Evolutionary conservation across 2,797 vertebrate species (phyloP).

Genomic region (Zalophus californianus): DNA sequence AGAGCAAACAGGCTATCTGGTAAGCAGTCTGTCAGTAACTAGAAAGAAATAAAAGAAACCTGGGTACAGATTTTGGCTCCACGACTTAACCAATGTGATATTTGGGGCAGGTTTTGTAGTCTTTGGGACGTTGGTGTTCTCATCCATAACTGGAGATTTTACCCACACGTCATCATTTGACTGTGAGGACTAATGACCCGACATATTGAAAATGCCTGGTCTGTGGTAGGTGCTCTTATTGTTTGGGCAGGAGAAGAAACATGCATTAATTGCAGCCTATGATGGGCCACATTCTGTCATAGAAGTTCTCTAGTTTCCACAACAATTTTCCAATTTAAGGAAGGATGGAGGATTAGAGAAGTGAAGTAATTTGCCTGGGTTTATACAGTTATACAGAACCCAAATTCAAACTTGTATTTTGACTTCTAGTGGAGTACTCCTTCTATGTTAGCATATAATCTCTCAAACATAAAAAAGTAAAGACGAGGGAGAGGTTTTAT

Average conservation of each 20-base stretch:
- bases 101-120: background rate
- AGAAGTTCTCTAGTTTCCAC: background rate
- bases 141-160: background rate
- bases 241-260: background rate
- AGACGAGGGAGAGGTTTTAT: background rate
- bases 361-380: background rate
- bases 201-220: background rate
- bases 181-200: background rate
- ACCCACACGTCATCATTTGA: background rate
- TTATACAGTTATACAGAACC: background rate
- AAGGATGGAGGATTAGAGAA: background rate
- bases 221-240: background rate
- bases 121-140: background rate
- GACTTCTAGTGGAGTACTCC: background rate
- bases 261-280: background rate
- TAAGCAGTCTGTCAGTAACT: background rate
- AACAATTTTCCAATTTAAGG: background rate
- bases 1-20: background rate
- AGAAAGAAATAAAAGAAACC: conserved; percentile 9
- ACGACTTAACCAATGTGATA: background rate
- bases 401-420: conserved; percentile 10
- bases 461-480: background rate
- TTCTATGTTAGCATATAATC: background rate
- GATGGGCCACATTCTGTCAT: background rate
- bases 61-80: background rate